These are phyloP conservation scores for Periphyllus acericola DNA, from an alignment of 2,888 invertebrate species.

Conservation along the genomic window DNA sequence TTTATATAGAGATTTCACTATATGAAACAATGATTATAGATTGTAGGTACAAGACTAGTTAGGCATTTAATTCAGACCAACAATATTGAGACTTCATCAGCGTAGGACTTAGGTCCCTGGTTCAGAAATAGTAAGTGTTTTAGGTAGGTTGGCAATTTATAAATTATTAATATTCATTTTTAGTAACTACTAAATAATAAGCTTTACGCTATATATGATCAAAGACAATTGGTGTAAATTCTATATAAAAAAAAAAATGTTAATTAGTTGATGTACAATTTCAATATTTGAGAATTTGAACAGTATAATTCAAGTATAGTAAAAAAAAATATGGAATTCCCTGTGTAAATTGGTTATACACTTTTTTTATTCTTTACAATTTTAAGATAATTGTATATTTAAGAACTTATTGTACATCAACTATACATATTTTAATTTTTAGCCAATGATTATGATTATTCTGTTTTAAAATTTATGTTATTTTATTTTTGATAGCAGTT, in stretches of 20 bases:
- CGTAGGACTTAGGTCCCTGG: slow-evolving; percentile 54
- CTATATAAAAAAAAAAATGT: too few relatives aligned
- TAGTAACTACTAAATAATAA: not conserved
- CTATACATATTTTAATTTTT: not conserved
- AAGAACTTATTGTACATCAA: not conserved
- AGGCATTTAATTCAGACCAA: slow-evolving; percentile 55
- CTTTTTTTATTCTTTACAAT: not conserved
- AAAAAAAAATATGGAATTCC: not conserved
- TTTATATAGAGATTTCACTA: slow-evolving; percentile 33
- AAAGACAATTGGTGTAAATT: too few relatives aligned
- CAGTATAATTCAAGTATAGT: not conserved
- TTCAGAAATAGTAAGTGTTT: slow-evolving; percentile 56
- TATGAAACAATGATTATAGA: slow-evolving; percentile 35
- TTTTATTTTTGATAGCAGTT: slow-evolving; percentile 10
- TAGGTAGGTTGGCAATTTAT: slow-evolving; percentile 47
- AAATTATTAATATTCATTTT: slow-evolving; percentile 19
- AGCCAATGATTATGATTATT: not conserved
- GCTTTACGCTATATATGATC: too few relatives aligned
- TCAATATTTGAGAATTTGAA: not conserved
- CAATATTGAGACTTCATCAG: slow-evolving; percentile 54
- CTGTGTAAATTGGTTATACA: not conserved
- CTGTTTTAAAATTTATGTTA: not conserved
- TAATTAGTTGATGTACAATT: not conserved
- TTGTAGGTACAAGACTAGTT: slow-evolving; percentile 50
- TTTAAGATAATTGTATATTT: too few relatives aligned